These are phyloP conservation scores for Drosophila borealis DNA, from an alignment of 2,888 invertebrate species.

Conservation along the genomic window DNA sequence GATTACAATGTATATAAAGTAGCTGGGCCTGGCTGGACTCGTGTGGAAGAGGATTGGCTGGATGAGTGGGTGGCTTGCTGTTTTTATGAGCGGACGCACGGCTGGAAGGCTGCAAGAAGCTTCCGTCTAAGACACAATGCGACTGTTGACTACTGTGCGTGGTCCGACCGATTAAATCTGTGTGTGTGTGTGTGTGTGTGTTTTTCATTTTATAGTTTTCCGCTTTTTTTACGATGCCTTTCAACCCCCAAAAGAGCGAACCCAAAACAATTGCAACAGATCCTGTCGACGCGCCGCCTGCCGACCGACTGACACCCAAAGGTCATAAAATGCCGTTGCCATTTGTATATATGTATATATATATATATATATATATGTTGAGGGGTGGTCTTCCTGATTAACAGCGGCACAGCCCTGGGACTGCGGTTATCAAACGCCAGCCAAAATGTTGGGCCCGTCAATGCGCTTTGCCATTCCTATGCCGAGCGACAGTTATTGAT, in stretches of 20 bases:
- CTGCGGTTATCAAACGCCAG: slow-evolving; percentile 70
- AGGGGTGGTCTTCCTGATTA: slow-evolving; percentile 62
- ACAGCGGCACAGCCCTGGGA: slow-evolving; percentile 51
- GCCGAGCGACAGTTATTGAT: slow-evolving; percentile 76
- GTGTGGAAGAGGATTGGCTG: slow-evolving; percentile 20
- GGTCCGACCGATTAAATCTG: slow-evolving; percentile 58
- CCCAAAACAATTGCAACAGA: slow-evolving; percentile 74
- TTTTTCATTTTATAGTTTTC: slow-evolving; percentile 79
- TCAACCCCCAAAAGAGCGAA: slow-evolving; percentile 63
- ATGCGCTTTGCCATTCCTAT: slow-evolving; percentile 59
- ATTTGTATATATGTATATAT: slow-evolving; percentile 48
- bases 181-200: slow-evolving; percentile 47
- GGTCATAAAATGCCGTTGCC: slow-evolving; percentile 79
- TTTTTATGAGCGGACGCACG: slow-evolving; percentile 60
- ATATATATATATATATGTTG: slow-evolving; percentile 24
- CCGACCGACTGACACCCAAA: slow-evolving; percentile 64
- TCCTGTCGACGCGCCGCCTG: slow-evolving; percentile 59
- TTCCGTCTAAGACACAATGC: slow-evolving; percentile 60
- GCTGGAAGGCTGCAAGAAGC: slow-evolving; percentile 54
- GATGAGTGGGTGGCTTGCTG: slow-evolving; percentile 63
- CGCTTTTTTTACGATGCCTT: slow-evolving; percentile 74
- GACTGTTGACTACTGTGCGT: slow-evolving; percentile 69
- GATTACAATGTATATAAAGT: slow-evolving; percentile 32
- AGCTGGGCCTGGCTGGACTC: slow-evolving; percentile 8
- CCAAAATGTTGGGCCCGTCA: slow-evolving; percentile 50